Percentiles rank a stretch among this genome's conserved stretches.
These are phyloP conservation scores for Drosophila rhopaloa DNA, from an alignment of 1,140 invertebrate species.

Conservation along the genomic window DNA sequence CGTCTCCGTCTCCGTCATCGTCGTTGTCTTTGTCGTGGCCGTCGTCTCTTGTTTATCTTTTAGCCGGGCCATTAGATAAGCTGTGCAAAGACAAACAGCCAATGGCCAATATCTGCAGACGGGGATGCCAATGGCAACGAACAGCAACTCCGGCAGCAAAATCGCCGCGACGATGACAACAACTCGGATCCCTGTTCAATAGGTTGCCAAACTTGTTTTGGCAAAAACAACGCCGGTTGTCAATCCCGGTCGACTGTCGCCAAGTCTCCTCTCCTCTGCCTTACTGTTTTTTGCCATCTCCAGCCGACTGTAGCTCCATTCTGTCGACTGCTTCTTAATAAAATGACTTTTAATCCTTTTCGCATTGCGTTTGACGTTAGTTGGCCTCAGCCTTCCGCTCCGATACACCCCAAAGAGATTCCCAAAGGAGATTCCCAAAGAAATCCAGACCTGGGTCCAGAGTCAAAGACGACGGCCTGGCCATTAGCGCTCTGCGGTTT, in stretches of 20 bases:
- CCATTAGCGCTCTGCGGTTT: constrained; percentile 78
- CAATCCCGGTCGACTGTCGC: constrained; percentile 45
- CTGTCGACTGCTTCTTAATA: constrained; percentile 64
- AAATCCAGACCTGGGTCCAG: constrained; percentile 1
- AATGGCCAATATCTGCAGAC: constrained; percentile 40
- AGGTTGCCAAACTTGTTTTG: constrained; percentile 67
- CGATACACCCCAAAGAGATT: constrained; percentile 26
- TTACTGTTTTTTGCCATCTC: neutral
- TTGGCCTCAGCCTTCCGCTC: constrained; percentile 59
- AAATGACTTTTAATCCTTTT: constrained; percentile 83
- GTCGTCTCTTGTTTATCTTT: constrained; percentile 75
- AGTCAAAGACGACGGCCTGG: constrained; percentile 15
- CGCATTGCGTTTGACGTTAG: constrained; percentile 77
- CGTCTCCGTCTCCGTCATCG: neutral
- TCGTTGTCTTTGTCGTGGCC: constrained; percentile 17
- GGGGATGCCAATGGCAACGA: constrained; percentile 28
- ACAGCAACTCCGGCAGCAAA: constrained; percentile 15
- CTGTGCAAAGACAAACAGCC: constrained; percentile 73
- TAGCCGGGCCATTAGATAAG: constrained; percentile 77
- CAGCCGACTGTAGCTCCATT: constrained; percentile 13
- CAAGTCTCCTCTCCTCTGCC: neutral
- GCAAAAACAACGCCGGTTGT: constrained; percentile 57
- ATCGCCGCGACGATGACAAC: constrained; percentile 17
- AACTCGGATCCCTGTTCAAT: constrained; percentile 50
- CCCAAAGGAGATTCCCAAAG: neutral